Evolutionary conservation across 1,140 invertebrate genomes (phyloP).

Genomic region (Drosophila azteca): DNA sequence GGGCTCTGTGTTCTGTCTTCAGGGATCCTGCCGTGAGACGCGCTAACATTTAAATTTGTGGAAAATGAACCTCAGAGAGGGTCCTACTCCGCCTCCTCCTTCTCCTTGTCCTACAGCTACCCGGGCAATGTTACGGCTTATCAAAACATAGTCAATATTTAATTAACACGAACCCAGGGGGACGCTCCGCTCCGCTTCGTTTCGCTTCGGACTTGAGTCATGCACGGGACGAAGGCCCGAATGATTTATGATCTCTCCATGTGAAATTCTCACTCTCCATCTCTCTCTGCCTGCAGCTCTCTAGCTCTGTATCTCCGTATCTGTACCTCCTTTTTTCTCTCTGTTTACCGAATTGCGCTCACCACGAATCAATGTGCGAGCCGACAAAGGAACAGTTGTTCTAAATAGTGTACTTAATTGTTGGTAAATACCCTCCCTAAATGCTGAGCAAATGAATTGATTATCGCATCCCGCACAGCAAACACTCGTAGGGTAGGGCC

Average conservation of each 20-base stretch:
- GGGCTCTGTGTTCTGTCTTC: too few species aligned
- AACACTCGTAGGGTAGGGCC: constrained; percentile 24
- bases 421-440: constrained; percentile 36
- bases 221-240: constrained; percentile 11
- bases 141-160: constrained; percentile 82
- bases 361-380: constrained; percentile 23
- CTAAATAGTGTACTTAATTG: constrained; percentile 51
- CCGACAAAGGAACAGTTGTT: constrained; percentile 64
- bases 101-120: constrained; percentile 23
- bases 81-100: constrained; percentile 23
- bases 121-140: constrained; percentile 67
- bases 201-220: constrained; percentile 33
- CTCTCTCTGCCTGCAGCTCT: not conserved
- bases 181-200: not conserved
- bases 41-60: constrained; percentile 62
- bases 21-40: constrained; percentile 60
- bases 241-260: constrained; percentile 70
- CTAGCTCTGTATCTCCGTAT: constrained; percentile 1
- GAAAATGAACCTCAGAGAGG: constrained; percentile 47
- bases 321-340: constrained; percentile 9
- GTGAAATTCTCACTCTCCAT: constrained; percentile 41
- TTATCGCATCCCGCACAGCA: constrained; percentile 49
- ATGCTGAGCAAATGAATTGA: constrained; percentile 53
- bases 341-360: constrained; percentile 39
- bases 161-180: constrained; percentile 76